Percentiles rank a stretch among this genome's conserved stretches.
These are phyloP conservation scores for Conops quadrifasciatus DNA, from an alignment of 2,888 invertebrate genomes.

Conservation along the genomic window DNA sequence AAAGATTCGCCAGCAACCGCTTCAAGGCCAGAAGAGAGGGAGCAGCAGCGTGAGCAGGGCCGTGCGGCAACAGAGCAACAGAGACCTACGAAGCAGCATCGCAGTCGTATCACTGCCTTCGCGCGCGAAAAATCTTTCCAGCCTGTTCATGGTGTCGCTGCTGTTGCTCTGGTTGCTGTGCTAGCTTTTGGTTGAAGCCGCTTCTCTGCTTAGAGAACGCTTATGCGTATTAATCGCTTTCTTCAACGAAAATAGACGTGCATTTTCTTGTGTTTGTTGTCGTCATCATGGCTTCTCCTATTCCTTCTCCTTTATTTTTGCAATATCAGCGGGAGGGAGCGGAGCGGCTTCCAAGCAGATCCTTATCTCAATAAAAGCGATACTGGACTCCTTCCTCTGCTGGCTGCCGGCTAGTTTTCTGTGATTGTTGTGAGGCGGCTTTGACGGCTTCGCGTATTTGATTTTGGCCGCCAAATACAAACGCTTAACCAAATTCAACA, in stretches of 20 bases:
- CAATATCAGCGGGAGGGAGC: slow-evolving; percentile 23
- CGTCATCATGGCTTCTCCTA: neutral
- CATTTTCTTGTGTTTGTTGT: neutral
- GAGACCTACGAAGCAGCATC: neutral
- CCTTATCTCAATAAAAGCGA: slow-evolving; percentile 18
- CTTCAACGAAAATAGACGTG: slow-evolving; percentile 25
- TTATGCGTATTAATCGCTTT: slow-evolving; percentile 32
- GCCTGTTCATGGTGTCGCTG: slow-evolving; percentile 18
- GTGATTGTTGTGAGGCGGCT: neutral
- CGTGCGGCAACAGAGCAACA: neutral
- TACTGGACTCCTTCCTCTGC: neutral
- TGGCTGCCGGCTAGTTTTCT: neutral
- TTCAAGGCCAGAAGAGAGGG: neutral
- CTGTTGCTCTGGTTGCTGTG: slow-evolving; percentile 1
- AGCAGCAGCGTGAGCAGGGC: neutral
- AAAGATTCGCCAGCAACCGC: neutral
- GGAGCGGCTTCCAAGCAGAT: slow-evolving; percentile 12
- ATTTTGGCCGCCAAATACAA: slow-evolving; percentile 26
- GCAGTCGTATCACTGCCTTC: slow-evolving; percentile 9
- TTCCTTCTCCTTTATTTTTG: neutral
- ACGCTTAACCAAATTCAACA: slow-evolving; percentile 35
- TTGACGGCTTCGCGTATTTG: slow-evolving; percentile 29
- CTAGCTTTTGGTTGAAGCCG: neutral
- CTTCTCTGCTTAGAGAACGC: too few species aligned
- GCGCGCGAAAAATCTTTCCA: slow-evolving; percentile 21